Evolutionary conservation across 2,797 vertebrate genomes (phyloP), one percentile per base, ranked within the genome.

Genomic region (Pseudochaenichthys georgianus): DNA sequence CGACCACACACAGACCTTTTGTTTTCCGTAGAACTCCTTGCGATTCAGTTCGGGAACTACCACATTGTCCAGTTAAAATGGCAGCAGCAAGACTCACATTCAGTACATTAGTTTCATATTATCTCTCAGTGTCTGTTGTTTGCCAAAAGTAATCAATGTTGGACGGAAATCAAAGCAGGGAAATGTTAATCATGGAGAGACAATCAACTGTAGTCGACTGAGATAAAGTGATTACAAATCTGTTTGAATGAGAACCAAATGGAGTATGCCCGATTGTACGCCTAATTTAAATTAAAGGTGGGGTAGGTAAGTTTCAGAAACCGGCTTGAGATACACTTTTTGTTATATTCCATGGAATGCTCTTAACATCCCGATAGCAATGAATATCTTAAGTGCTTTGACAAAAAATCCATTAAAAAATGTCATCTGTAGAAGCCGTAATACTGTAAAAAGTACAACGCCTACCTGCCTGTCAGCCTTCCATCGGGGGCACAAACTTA

Each of bases 1-100:
- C n/a, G 77, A 76, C 73, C 78, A 83, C 79, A 82, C 59, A 55
- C 55, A 69, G 59, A 72, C 60, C 67, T 67, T 73, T 41, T 63
- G 64, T 55, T 64, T 60, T 80, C 41, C 67, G 59, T 19, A 81
- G 46, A 62, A 61, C 38, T 83, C 4, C 28, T n/a, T 64, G 0
- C 1, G 34, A 76, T 63, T 55, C 55, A 53, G 23, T 21, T 23
- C 38, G 8, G 13, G 9, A 72, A 63, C 15, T 23, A 51, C 58
- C 74, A n/a, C 13, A 41, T n/a, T 5, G 21, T 68, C 73, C 54
- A 64, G 62, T 65, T 28, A 23, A 11, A 9, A 60, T 66, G 12
- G 17, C 53, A 52, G 54, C 46, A 76, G 59, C n/a, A 63, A 70
- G 51, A 59, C 42, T 42, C 16, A 68, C 28, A 55, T 45, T 69